Evolutionary conservation across 1,140 invertebrate genomes (phyloP), one percentile per base, ranked within the genome.

Genomic region (Metopolophium dirhodum): DNA sequence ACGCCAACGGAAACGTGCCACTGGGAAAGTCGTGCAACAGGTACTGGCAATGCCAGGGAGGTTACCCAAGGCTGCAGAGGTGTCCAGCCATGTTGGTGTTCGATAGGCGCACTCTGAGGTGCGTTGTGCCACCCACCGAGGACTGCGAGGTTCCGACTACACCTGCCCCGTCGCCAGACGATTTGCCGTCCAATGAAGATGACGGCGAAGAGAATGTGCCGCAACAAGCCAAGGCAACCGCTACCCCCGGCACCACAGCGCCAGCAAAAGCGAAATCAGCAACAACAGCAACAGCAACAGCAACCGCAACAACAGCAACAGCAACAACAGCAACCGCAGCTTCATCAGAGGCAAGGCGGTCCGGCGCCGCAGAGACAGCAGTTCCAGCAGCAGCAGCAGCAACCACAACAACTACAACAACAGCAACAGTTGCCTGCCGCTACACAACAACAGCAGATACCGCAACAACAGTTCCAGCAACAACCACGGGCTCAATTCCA

Each of bases 21-120:
- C 95, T 98, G 47, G 98, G 98, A 94, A 98, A 98, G 95, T 98
- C 98, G 8, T 99, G 98, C 96, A 98, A 98, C 95, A 96, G 98
- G 47, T 99, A 98, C 95, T 99, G 98, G 98, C 97, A 98, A 94
- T 99, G 98, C 94, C 98, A 98, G 95, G 98, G 98, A 54, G 98
- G 98, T 7, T 99, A 99, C 95, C 98, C 98, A 37, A 97, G 98
- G 94, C 96, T 99, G 0, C 98, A 98, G 95, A 96, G 98, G 85
- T 98, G 98, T 95, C 98, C 98, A 1, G 98, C 98, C 49, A 98
- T 98, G 97, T 95, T 99, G 94, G 98, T 98, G 2, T 98, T 99
- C 95, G 98, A 98, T 95, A 96, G 97, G 94, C 96, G 97, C 90
- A 97, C 97, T 0, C 95, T 98, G 93, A 96, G 98, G 94, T 99